Evolutionary conservation across 2,797 vertebrate genomes (phyloP).

Genomic region (Dicrostonyx torquatus): DNA sequence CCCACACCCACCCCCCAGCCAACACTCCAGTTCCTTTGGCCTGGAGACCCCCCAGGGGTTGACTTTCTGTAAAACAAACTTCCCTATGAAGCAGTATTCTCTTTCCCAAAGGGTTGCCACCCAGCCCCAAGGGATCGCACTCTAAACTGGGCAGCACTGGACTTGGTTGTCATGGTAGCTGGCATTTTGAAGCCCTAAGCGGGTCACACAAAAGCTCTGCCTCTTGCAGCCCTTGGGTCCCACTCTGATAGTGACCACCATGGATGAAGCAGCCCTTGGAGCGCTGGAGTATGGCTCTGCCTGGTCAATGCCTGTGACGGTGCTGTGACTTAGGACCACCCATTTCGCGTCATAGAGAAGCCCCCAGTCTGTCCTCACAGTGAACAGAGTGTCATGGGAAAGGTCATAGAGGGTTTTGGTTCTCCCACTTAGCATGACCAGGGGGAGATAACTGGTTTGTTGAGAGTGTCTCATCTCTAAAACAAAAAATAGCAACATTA

Average conservation of each 20-base stretch:
- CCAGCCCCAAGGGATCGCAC: not conserved
- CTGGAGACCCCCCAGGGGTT: accelerated
- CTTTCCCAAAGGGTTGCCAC: too few species aligned
- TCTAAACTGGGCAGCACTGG: not conserved
- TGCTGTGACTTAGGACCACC: accelerated
- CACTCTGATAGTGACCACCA: accelerated
- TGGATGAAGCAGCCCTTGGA: not conserved
- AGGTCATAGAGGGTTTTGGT: not conserved
- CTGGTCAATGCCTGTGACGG: accelerated
- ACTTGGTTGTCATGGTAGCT: not conserved
- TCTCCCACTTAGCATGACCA: not conserved
- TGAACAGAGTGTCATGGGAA: not conserved
- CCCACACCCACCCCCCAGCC: not conserved
- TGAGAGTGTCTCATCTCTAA: not conserved
- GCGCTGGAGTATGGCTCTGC: not conserved
- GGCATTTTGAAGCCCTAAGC: not conserved
- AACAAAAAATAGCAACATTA: not conserved
- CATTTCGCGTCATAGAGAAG: not conserved
- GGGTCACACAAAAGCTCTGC: not conserved
- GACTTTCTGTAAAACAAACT: not conserved
- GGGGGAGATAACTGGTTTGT: not conserved
- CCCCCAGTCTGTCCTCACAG: not conserved
- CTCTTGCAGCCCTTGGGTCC: too few species aligned
- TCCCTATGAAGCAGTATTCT: not conserved
- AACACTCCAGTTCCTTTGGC: not conserved